Evolutionary conservation across 2,113 vertebrate species (phyloP).

Genomic region (Silurus asotus): DNA sequence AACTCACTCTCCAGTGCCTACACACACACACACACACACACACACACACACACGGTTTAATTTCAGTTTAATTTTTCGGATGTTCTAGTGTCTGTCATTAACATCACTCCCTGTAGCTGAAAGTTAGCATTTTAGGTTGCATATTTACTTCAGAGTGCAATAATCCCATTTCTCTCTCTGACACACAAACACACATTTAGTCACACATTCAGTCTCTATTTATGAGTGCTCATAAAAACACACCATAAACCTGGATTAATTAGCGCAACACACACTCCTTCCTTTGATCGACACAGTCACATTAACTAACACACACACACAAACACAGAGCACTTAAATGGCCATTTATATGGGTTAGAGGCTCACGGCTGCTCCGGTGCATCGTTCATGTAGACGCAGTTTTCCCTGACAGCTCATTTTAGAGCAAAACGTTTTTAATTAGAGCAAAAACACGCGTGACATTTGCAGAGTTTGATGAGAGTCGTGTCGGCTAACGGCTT

Average conservation of each 20-base stretch:
- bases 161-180: constrained; percentile 47
- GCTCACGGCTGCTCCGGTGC: constrained; percentile 87
- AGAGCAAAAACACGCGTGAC: constrained; percentile 79
- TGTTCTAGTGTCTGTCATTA: constrained; percentile 14
- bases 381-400: constrained; percentile 99
- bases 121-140: constrained; percentile 60
- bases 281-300: constrained; percentile 99
- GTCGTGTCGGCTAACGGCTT: constrained; percentile 65
- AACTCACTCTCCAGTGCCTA: constrained; percentile 98
- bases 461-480: constrained; percentile 66
- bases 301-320: constrained; percentile 95
- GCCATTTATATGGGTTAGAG: constrained; percentile 99
- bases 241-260: constrained; percentile 92
- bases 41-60: background rate
- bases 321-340: constrained; percentile 99
- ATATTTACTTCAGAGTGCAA: constrained; percentile 55
- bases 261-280: constrained; percentile 96
- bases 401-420: constrained; percentile 96
- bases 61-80: constrained; percentile 23
- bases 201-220: constrained; percentile 74
- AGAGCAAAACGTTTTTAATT: constrained; percentile 93
- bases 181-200: constrained; percentile 62
- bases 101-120: background rate
- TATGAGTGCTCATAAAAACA: constrained; percentile 92
- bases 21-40: constrained; percentile 48